These are phyloP conservation scores for Stenodera caucasica DNA, from an alignment of 2,888 invertebrate genomes.

Conservation along the genomic window DNA sequence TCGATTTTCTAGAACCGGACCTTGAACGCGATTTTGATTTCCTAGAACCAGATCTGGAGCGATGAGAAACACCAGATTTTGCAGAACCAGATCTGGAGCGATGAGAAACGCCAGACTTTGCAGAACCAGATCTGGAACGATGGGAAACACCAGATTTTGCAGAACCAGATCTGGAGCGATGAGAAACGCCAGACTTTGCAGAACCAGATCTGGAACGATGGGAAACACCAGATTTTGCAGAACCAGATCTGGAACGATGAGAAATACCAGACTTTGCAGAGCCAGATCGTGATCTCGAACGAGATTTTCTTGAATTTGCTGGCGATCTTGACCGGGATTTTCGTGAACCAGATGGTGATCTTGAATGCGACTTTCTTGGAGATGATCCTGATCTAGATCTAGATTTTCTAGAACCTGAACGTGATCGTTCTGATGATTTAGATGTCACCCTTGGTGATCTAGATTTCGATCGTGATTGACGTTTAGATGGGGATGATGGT, in stretches of 20 bases:
- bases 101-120: no score
- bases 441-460: slow-evolving; percentile 28
- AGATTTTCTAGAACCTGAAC: slow-evolving; percentile 31
- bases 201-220: slow-evolving; percentile 17
- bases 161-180: slow-evolving; percentile 20
- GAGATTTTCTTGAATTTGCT: slow-evolving; percentile 38
- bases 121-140: slow-evolving; percentile 35
- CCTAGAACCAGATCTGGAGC: slow-evolving; percentile 35
- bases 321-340: slow-evolving; percentile 37
- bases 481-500: slow-evolving; percentile 12
- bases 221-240: slow-evolving; percentile 29
- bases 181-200: slow-evolving; percentile 26
- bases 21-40: slow-evolving; percentile 32
- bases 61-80: no score
- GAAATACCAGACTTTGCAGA: slow-evolving; percentile 26
- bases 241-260: slow-evolving; percentile 21
- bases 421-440: slow-evolving; percentile 26
- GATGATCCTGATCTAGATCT: slow-evolving; percentile 47
- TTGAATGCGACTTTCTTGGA: slow-evolving; percentile 30
- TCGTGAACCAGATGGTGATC: slow-evolving; percentile 34
- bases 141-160: slow-evolving; percentile 13
- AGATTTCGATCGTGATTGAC: slow-evolving; percentile 34
- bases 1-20: slow-evolving; percentile 33
- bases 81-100: slow-evolving; percentile 35
- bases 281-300: slow-evolving; percentile 43